Conservation (phyloP, 2,797 vertebrate genomes). For the Gastrophryne carolinensis region DNA sequence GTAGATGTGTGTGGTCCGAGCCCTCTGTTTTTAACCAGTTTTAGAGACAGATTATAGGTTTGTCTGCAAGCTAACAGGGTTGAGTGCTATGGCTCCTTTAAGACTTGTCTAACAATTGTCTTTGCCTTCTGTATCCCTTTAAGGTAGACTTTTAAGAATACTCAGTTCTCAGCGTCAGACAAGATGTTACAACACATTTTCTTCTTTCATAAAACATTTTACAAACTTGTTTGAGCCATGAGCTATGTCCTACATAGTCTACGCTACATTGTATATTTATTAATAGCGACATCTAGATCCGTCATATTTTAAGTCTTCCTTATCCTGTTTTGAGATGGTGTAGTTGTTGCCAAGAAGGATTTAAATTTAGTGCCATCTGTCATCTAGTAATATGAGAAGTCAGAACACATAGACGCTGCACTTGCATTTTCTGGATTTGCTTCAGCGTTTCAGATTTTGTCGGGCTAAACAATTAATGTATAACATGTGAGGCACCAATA, state of each 20-base stretch:
- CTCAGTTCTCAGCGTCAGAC: no score
- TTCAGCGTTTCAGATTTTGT: slow-evolving; percentile 14
- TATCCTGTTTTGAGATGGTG: slow-evolving; percentile 35
- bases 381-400: slow-evolving; percentile 38
- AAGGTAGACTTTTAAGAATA: no score
- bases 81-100: no score
- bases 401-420: slow-evolving; percentile 11
- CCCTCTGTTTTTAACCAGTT: no score
- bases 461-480: background rate
- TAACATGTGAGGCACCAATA: slow-evolving; percentile 3
- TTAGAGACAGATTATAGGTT: no score
- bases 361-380: slow-evolving; percentile 52
- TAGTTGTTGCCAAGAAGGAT: slow-evolving; percentile 42
- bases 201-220: background rate
- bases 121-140: no score
- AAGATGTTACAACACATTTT: no score
- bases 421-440: background rate
- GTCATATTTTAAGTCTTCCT: slow-evolving; percentile 34
- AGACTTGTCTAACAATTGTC: no score
- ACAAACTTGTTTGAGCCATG: background rate
- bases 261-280: slow-evolving; percentile 16
- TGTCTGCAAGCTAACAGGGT: no score
- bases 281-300: slow-evolving; percentile 28
- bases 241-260: background rate
- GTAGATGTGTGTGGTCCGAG: no score